Base-by-base conservation (phyloP, 2,797 vertebrate genomes). In the Thunnus albacares region DNA sequence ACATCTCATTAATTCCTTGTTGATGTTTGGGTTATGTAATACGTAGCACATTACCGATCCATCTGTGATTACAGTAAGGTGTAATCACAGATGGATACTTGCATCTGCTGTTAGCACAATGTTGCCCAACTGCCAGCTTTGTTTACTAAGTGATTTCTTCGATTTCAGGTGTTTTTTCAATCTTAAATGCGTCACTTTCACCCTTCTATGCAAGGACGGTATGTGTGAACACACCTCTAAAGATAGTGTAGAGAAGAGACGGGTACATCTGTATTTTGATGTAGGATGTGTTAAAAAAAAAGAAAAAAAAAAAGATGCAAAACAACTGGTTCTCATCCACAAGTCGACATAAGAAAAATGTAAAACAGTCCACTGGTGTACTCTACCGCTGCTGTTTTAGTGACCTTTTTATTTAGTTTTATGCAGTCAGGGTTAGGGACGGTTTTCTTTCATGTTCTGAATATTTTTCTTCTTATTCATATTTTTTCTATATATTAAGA, bases 21-120 rank as follows among this genome's bases (percentile, higher is more conserved):
- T 68, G 60, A 66, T 72, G 72, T 81, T 78, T 77, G 73, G 53
- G 65, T 80, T 75, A 63, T 52, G 71, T 59, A 75, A 88, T 20
- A 1, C 11, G 52, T 13, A 33, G 58, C 83, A 59, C 75, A 64
- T 71, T 68, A 64, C 68, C 15, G 69, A 80, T 83, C 73, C 84
- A 79, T 90, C 87, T 90, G 85, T 63, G 87, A 52, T 64, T 76
- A 73, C 73, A 85, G 43, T 56, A 24, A 69, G 62, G 83, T 80
- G 72, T 74, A 65, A 52, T 67, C 81, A 59, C 89, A 90, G 84
- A 86, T 53, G 64, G 71, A 85, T 79, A 71, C 76, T 45, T 58
- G 79, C 76, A 74, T 84, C 81, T 84, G 79, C 52, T 80, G 77
- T 79, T 65, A 66, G 71, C 77, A 38, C 67, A 70, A 13, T 43